Evolutionary conservation across 2,888 invertebrate genomes (phyloP).

Genomic region (Furcula furcula): DNA sequence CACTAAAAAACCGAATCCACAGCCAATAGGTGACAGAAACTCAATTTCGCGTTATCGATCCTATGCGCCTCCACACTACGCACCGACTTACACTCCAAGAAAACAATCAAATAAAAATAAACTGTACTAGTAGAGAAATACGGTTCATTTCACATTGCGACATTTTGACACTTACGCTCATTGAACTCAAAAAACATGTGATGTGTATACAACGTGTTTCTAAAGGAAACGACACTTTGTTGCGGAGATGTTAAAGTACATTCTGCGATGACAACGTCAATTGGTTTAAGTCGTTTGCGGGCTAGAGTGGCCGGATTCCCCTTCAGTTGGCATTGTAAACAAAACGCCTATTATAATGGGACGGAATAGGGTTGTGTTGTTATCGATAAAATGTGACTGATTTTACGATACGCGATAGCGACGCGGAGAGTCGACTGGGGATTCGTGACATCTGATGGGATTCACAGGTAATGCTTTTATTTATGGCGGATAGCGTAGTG

Average conservation of each 20-base stretch:
- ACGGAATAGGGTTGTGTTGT: slow-evolving; percentile 50
- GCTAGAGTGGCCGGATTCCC: slow-evolving; percentile 46
- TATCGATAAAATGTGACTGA: slow-evolving; percentile 34
- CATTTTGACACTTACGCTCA: slow-evolving; percentile 18
- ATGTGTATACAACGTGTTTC: slow-evolving; percentile 13
- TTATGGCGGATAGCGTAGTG: no score
- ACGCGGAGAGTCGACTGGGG: neutral
- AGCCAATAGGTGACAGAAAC: slow-evolving; percentile 49
- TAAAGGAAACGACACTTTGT: slow-evolving; percentile 22
- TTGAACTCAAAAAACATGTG: slow-evolving; percentile 12
- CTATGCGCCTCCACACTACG: slow-evolving; percentile 10
- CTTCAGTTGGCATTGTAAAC: slow-evolving; percentile 75
- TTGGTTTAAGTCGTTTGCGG: slow-evolving; percentile 31
- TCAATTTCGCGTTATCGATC: slow-evolving; percentile 62
- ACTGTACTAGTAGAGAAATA: slow-evolving; percentile 22
- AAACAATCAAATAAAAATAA: slow-evolving; percentile 14
- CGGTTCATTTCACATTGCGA: slow-evolving; percentile 23
- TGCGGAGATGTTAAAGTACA: slow-evolving; percentile 19
- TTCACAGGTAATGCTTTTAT: neutral
- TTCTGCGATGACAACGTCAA: slow-evolving; percentile 26
- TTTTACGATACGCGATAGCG: slow-evolving; percentile 15
- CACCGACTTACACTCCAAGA: slow-evolving; percentile 14
- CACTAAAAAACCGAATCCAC: slow-evolving; percentile 39
- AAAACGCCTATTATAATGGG: slow-evolving; percentile 78
- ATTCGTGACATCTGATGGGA: neutral